These are phyloP conservation scores for Polyommatus iphigenia DNA, from an alignment of 2,888 invertebrate genomes.

Conservation along the genomic window DNA sequence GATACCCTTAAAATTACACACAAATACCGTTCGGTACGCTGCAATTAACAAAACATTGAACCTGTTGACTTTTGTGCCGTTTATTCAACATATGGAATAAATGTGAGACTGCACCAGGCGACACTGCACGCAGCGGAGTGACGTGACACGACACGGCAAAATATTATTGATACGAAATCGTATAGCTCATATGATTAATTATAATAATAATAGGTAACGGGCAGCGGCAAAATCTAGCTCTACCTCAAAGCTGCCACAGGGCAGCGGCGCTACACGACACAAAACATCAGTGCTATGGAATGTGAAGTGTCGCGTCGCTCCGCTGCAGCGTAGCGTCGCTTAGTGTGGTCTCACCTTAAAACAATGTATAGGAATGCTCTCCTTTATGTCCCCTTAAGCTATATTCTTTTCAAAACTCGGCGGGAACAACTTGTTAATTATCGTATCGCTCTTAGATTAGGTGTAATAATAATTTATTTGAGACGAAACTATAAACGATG, in stretches of 20 bases:
- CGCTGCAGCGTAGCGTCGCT: too few species aligned
- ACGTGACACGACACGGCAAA: not conserved
- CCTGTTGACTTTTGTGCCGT: not conserved
- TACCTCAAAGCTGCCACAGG: too few species aligned
- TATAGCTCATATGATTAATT: too few species aligned
- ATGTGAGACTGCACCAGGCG: not conserved
- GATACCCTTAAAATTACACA: not conserved
- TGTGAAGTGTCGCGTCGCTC: not conserved
- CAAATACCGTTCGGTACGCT: not conserved
- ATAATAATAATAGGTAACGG: too few species aligned
- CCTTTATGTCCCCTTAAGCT: slow-evolving; percentile 12
- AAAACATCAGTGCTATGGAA: not conserved
- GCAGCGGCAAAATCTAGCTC: too few species aligned
- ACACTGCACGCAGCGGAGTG: not conserved
- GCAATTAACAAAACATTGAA: not conserved
- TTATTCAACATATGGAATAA: not conserved
- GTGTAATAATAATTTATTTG: slow-evolving; percentile 59
- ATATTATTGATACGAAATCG: not conserved
- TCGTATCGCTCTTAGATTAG: slow-evolving; percentile 59
- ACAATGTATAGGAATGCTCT: not conserved
- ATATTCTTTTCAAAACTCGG: slow-evolving; percentile 45
- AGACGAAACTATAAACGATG: slow-evolving; percentile 58
- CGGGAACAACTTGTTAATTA: slow-evolving; percentile 68
- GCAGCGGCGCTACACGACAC: too few species aligned
- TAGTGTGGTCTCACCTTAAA: not conserved